phyloP scores from a whole-genome alignment of 1,140 invertebrate genomes.

The Eubasilissa regina region DNA sequence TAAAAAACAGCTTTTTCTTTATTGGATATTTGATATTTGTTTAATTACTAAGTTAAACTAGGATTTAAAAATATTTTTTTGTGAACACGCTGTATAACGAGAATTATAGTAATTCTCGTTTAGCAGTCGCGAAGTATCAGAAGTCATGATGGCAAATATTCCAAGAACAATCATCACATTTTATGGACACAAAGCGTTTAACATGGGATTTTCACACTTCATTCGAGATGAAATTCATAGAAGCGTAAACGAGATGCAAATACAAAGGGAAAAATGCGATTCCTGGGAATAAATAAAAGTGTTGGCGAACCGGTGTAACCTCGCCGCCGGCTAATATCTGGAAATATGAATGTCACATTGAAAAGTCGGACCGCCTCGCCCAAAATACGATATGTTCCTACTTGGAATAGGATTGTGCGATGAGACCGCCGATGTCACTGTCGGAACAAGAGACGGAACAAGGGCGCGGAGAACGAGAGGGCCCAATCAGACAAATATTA shows the following conservation, averaged over 20 bases:
- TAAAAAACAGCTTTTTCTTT: too few relatives aligned
- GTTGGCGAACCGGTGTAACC: background rate
- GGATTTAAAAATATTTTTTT: too few relatives aligned
- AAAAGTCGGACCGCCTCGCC: background rate
- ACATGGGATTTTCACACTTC: constrained; percentile 6
- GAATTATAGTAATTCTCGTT: too few relatives aligned
- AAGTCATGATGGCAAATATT: background rate
- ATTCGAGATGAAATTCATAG: constrained; percentile 1
- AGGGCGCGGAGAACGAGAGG: too few relatives aligned
- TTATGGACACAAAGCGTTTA: background rate
- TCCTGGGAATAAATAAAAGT: background rate
- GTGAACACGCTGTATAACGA: too few relatives aligned
- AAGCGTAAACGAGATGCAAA: constrained; percentile 20
- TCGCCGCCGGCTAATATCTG: constrained; percentile 21
- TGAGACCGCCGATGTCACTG: background rate
- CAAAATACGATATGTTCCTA: constrained; percentile 21
- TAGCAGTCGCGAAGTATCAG: background rate
- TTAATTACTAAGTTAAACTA: too few relatives aligned
- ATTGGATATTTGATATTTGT: too few relatives aligned
- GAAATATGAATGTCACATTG: constrained; percentile 50
- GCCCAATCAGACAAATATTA: too few relatives aligned
- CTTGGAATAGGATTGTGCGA: background rate
- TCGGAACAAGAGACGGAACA: too few relatives aligned
- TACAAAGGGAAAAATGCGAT: background rate
- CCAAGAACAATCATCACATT: background rate